Percentiles rank a stretch among this genome's conserved stretches.
Evolutionary conservation across 2,888 invertebrate species (phyloP).

Genomic region (Apotomis turbidana): DNA sequence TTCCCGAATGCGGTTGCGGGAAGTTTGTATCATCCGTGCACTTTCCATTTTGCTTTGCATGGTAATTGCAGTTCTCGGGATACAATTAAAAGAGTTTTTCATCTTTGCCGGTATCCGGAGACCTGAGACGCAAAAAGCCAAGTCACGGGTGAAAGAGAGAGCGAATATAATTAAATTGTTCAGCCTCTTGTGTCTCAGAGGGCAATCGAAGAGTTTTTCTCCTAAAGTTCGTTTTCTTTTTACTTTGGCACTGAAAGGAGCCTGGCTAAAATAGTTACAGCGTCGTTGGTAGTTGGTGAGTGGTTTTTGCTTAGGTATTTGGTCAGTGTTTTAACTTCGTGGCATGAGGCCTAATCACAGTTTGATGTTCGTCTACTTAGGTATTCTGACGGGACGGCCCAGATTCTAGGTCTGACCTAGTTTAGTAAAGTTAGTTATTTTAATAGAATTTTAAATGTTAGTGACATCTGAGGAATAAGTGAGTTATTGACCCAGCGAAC

Average conservation of each 20-base stretch:
- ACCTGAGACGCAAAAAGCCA: conserved; percentile 50
- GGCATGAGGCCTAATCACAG: conserved; percentile 32
- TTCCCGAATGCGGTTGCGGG: conserved; percentile 37
- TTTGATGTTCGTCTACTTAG: conserved; percentile 32
- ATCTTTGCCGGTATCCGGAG: conserved; percentile 51
- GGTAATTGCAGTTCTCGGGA: conserved; percentile 67
- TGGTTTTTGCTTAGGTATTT: conserved; percentile 24
- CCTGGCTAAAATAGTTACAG: conserved; percentile 48
- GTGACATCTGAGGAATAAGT: not conserved
- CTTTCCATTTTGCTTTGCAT: conserved; percentile 60
- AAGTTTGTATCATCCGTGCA: conserved; percentile 55
- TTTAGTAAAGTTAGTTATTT: not conserved
- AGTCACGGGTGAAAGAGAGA: conserved; percentile 63
- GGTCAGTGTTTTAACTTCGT: conserved; percentile 12
- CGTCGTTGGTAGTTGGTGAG: conserved; percentile 26
- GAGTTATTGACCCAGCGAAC: no score
- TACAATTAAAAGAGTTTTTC: conserved; percentile 71
- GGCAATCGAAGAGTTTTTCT: conserved; percentile 68
- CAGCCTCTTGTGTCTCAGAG: conserved; percentile 57
- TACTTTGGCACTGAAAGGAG: conserved; percentile 54
- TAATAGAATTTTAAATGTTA: not conserved
- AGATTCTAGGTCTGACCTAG: conserved; percentile 4
- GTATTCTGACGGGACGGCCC: conserved; percentile 16
- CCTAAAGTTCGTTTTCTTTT: conserved; percentile 59
- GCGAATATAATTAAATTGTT: conserved; percentile 76